A percentile compares a stretch with the other conserved stretches of the same genome.
phyloP scores from a whole-genome alignment of 2,113 vertebrate species.

The Phyllostomus discolor region DNA sequence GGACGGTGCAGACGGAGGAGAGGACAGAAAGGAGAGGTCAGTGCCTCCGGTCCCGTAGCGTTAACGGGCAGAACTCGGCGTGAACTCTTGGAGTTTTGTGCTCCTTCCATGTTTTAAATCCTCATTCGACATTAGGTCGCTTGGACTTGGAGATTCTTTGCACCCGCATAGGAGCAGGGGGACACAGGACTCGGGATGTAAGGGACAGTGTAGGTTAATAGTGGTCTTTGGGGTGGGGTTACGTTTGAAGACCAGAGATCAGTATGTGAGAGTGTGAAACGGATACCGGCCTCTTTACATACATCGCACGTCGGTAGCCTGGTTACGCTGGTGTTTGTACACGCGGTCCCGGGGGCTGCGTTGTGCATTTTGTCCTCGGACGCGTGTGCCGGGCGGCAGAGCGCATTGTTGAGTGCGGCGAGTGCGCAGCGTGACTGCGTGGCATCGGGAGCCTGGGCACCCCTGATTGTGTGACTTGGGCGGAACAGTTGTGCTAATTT shows the following conservation, averaged over 20 bases:
- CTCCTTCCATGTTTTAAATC: not conserved
- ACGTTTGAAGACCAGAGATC: not conserved
- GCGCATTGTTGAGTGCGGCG: not conserved
- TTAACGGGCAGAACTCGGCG: not conserved
- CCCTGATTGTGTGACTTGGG: not conserved
- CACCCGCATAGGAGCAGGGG: not conserved
- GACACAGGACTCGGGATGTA: too few relatives aligned
- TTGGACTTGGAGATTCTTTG: not conserved
- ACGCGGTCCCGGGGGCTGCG: not conserved
- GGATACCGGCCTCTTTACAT: not conserved
- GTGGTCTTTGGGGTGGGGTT: not conserved
- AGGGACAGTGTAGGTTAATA: not conserved
- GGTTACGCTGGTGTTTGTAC: not conserved
- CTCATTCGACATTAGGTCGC: not conserved
- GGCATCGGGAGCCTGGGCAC: not conserved
- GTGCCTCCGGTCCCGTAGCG: too few relatives aligned
- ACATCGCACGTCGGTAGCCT: not conserved
- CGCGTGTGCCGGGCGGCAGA: fast-evolving
- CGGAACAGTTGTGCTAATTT: not conserved
- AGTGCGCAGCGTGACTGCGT: fast-evolving
- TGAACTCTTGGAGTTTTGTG: not conserved
- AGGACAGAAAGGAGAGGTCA: too few relatives aligned
- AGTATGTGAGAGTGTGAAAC: not conserved
- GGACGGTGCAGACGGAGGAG: not conserved
- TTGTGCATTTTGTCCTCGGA: not conserved